Base-by-base conservation (phyloP, 2,113 vertebrate genomes). In the Noctilio leporinus region DNA sequence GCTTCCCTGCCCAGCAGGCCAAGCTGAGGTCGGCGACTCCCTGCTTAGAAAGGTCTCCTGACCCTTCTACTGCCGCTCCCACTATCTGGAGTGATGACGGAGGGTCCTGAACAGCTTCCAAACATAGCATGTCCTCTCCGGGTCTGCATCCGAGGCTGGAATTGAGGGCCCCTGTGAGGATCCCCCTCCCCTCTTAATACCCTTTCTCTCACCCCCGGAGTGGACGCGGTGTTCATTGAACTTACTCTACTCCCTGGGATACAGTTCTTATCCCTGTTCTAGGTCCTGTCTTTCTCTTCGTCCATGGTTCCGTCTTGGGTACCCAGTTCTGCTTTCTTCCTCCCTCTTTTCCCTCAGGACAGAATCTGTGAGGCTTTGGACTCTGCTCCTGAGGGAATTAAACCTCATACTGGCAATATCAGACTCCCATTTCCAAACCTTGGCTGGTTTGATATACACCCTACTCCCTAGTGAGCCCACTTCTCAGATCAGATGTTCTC, bases 111-210 rank as follows among this genome's bases (percentile, higher is more conserved):
- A 35, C n/a, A 17, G 7, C 8, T 10, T n/a, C 43, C 30, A 9
- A 26, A 20, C 33, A 10, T 26, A 7, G 73, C 2, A 19, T 28
- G 69, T 35, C 4, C 10, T 75, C 62, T 20, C 30, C 28, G 33
- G 33, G 28, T 43, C 38, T 53, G 20, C 3, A 9, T 14, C 17
- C 22, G 12, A 15, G 11, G 24, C n/a, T 77, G 3, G 47, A 70
- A 20, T 26, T n/a, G n/a, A 65, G 20, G 65, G 47, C 51, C 7
- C 7, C 30, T 28, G 1, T 55, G 20, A 43, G 5, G 62, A 30
- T 73, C 49, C 57, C 90, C 91, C 77, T 93, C 91, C 86, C 78
- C 87, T 85, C 62, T 64, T 7, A 35, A 70, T 87, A 17, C 30
- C 35, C 14, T 35, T 33, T 14, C 30, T 47, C 28, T n/a, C 51